A percentile compares a stretch with the other conserved stretches of the same genome.
phyloP scores from a whole-genome alignment of 2,888 invertebrate species.

The Tineola bisselliella region DNA sequence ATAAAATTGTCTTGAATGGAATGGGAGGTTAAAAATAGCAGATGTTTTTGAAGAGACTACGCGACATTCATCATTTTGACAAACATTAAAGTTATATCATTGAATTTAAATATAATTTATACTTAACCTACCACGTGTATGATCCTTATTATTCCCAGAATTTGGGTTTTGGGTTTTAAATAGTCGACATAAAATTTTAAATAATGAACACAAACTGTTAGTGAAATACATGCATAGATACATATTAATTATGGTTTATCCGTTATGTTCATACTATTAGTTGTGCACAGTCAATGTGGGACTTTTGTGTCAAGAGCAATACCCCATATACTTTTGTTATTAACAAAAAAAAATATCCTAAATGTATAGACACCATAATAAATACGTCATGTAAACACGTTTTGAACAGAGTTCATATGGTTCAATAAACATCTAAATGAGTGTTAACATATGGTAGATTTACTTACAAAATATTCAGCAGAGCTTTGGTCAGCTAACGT shows the following conservation, averaged over 20 bases:
- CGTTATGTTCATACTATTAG: background rate
- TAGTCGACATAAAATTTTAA: background rate
- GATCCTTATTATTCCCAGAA: too few relatives aligned
- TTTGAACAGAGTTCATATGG: background rate
- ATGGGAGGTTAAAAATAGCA: background rate
- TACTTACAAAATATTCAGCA: slow-evolving; percentile 55
- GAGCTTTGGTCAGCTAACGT: slow-evolving; percentile 55
- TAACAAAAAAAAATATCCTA: background rate
- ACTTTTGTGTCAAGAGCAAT: background rate
- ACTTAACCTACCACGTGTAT: too few relatives aligned
- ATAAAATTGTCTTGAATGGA: background rate
- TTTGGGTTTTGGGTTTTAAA: background rate
- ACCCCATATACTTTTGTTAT: background rate
- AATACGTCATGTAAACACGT: background rate
- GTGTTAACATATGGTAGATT: background rate
- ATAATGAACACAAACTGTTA: too few relatives aligned
- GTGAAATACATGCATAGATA: background rate
- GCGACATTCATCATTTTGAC: background rate
- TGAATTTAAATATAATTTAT: background rate
- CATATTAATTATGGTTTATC: background rate
- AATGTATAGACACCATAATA: background rate
- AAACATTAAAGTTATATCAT: background rate
- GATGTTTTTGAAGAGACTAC: background rate
- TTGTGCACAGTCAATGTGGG: background rate
- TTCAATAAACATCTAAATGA: background rate